A percentile compares a stretch with the other conserved stretches of the same genome.
Evolutionary conservation across 2,797 vertebrate species (phyloP).

Genomic region (Myotis findleyi): DNA sequence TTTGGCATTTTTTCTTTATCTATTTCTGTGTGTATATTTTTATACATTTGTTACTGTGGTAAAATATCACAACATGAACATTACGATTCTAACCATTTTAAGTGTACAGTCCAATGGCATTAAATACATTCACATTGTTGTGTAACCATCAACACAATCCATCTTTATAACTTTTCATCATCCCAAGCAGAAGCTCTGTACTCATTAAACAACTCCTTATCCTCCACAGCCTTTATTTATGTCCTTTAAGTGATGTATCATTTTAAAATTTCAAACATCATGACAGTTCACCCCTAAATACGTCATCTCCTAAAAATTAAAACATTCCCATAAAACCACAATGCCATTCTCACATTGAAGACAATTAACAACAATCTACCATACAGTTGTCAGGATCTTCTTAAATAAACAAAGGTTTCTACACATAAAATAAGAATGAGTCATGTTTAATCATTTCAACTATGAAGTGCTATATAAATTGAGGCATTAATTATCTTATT

Average conservation of each 20-base stretch:
- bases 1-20: conserved; percentile 19
- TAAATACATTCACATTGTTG: background rate
- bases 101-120: background rate
- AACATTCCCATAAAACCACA: conserved; percentile 36
- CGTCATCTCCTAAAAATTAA: conserved; percentile 50
- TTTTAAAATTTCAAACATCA: conserved; percentile 61
- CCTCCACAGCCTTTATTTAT: background rate
- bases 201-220: conserved; percentile 14
- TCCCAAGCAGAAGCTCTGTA: background rate
- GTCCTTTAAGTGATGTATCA: conserved; percentile 3
- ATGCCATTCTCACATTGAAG: conserved; percentile 51
- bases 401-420: conserved; percentile 69
- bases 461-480: conserved; percentile 60
- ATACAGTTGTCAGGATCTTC: conserved; percentile 48
- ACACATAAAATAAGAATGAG: conserved; percentile 64
- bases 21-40: background rate
- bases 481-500: conserved; percentile 67
- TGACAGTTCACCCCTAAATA: conserved; percentile 12
- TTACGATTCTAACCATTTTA: background rate
- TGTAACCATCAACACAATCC: background rate
- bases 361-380: conserved; percentile 54
- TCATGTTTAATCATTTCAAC: conserved; percentile 63
- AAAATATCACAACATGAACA: conserved; percentile 5
- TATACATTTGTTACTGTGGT: background rate
- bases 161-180: background rate